Base-by-base conservation (phyloP, 2,797 vertebrate genomes). In the Fistularia tabacaria region DNA sequence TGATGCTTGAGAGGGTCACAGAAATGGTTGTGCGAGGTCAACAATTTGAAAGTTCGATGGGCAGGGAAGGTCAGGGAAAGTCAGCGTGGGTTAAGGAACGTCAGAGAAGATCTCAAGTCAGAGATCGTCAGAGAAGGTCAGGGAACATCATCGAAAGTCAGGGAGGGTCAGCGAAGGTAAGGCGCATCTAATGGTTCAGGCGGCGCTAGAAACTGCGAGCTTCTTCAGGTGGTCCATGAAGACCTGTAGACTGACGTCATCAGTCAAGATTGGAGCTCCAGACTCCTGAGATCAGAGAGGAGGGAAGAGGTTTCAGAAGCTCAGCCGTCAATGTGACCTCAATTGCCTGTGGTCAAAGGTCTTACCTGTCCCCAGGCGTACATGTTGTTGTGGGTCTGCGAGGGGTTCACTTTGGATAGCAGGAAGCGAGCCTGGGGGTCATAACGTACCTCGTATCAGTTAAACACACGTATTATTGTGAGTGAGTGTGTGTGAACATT, bases 171-270 rank as follows among this genome's bases (percentile, higher is more conserved):
- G 9, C 1, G 43, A 10, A 12, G 43, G 7, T 45, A 5, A 10
- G 10, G 43, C 5, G 25, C 25, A 25, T 25, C 2, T 25, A 25
- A 25, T 25, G 5, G 25, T 25, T 84, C 62, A 88, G 66, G 95
- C 94, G 43, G 97, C 94, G 67, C 96, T 98, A 63, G 96, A 98
- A 15, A 99, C 97, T 0, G 97, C 97, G 0, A 99, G 91, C 77
- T 98, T 98, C 91, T 99, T 99, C 81, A 99, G 90, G 81, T 99
- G 97, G 84, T 98, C 97, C 97, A 99, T 99, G 75, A 99, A 99
- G 46, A 99, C 97, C 87, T 99, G 97, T 73, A 99, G 92, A 69
- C 96, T 99, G 82, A 99, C 96, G 47, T 99, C 96, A 49, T 99
- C 97, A 0, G 97, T 99, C 64, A 99, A 93, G 87, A 99, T 98